Conservation (phyloP, 2,797 vertebrate species). For the Peromyscus aztecus region DNA sequence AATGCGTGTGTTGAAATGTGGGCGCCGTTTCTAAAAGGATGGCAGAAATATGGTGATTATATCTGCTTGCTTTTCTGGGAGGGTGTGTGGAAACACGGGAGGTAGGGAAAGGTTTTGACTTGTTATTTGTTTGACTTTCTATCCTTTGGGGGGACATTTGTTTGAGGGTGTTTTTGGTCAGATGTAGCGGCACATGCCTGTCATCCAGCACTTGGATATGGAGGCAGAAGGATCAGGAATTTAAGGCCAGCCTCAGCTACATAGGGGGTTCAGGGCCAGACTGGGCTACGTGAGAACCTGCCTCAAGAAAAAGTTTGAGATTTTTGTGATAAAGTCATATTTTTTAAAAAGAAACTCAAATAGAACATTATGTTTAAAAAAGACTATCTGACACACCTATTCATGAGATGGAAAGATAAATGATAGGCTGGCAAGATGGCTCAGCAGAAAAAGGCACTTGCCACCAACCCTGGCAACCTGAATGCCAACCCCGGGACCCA, state of each 20-base stretch:
- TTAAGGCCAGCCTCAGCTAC: background rate
- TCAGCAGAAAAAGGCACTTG: background rate
- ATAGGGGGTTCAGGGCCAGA: background rate
- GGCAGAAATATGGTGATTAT: background rate
- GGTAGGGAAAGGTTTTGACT: background rate
- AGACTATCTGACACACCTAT: background rate
- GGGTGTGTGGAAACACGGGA: background rate
- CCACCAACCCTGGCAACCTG: background rate
- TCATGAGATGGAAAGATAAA: background rate
- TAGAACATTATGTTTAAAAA: background rate
- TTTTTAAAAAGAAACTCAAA: background rate
- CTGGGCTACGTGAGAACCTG: background rate
- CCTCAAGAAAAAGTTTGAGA: background rate
- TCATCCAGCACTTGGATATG: background rate
- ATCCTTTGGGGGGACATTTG: background rate
- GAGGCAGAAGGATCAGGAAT: background rate
- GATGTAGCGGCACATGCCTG: background rate
- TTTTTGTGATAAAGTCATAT: background rate
- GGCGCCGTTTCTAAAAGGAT: background rate
- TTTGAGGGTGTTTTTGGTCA: background rate
- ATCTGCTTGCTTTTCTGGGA: conserved; percentile 13
- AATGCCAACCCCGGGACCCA: background rate
- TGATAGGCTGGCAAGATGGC: background rate
- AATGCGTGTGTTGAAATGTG: background rate
- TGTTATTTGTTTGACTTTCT: background rate